Evolutionary conservation across 2,888 invertebrate genomes (phyloP).

Genomic region (Zelleria hepariella): DNA sequence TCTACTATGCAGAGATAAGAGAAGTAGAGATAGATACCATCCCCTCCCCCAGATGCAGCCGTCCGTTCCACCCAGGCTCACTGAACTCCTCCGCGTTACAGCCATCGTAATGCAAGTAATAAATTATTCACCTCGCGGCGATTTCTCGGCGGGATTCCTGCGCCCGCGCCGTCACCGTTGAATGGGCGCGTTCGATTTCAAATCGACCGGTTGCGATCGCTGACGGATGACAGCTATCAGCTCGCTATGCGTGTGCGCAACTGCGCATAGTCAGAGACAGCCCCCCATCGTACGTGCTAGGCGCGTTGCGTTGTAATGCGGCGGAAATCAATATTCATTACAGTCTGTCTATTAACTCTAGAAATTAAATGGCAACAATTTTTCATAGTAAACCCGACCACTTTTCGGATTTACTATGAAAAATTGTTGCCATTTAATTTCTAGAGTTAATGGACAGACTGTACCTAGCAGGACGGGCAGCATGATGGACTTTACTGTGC

Average conservation of each 20-base stretch:
- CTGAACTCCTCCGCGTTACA: background rate
- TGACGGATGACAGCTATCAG: background rate
- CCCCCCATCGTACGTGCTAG: background rate
- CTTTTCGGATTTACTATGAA: too few relatives aligned
- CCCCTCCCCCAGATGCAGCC: background rate
- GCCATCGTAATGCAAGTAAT: slow-evolving; percentile 20
- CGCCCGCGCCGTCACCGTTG: slow-evolving; percentile 58
- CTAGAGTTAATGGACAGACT: too few relatives aligned
- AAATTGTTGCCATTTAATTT: too few relatives aligned
- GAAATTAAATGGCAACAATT: too few relatives aligned
- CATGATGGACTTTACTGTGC: too few relatives aligned
- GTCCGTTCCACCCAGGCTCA: background rate
- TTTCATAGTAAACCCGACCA: too few relatives aligned
- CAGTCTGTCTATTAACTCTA: too few relatives aligned
- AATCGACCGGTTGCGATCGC: slow-evolving; percentile 29
- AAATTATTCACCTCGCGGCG: slow-evolving; percentile 59
- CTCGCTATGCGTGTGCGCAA: background rate
- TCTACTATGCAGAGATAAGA: too few relatives aligned
- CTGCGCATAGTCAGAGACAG: background rate
- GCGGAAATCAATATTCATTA: too few relatives aligned
- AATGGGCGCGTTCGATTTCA: slow-evolving; percentile 50
- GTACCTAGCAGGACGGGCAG: too few relatives aligned
- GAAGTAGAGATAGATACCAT: too few relatives aligned
- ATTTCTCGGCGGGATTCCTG: slow-evolving; percentile 67
- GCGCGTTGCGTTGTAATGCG: too few relatives aligned